Percentiles rank a stretch among this genome's conserved stretches.
Evolutionary conservation across 2,113 vertebrate genomes (phyloP).

Genomic region (Thymallus thymallus): DNA sequence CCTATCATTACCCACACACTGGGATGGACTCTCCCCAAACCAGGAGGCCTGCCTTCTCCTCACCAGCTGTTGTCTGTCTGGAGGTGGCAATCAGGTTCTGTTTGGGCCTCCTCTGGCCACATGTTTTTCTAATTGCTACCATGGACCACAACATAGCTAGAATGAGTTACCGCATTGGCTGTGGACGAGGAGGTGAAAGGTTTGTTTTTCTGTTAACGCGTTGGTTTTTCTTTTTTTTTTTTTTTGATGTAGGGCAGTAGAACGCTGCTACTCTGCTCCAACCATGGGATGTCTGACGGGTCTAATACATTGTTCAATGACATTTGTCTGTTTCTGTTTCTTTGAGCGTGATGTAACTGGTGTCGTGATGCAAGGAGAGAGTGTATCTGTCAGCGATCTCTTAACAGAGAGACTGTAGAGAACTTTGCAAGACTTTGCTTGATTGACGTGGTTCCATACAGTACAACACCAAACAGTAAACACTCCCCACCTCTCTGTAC

Average conservation of each 20-base stretch:
- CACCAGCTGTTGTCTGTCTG: constrained; percentile 66
- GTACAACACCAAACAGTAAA: constrained; percentile 33
- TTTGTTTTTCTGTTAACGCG: not conserved
- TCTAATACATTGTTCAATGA: too few species aligned
- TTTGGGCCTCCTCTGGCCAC: constrained; percentile 50
- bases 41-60: constrained; percentile 51
- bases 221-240: too few species aligned
- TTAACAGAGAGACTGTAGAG: not conserved
- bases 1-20: constrained; percentile 61
- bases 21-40: constrained; percentile 53
- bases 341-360: not conserved
- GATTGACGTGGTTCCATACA: constrained; percentile 31
- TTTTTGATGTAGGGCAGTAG: not conserved
- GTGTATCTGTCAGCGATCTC: not conserved
- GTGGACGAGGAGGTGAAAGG: not conserved
- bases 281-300: too few species aligned
- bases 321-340: not conserved
- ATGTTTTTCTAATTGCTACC: constrained; percentile 73
- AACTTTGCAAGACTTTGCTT: constrained; percentile 24
- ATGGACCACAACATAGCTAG: constrained; percentile 39
- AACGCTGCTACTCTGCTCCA: too few species aligned
- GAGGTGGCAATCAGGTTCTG: constrained; percentile 55
- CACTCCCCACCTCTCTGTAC: not conserved
- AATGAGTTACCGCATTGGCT: not conserved
- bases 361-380: constrained; percentile 3